These are phyloP conservation scores for Ptychobarbus kaznakovi DNA, from an alignment of 2,797 vertebrate genomes.

Conservation along the genomic window DNA sequence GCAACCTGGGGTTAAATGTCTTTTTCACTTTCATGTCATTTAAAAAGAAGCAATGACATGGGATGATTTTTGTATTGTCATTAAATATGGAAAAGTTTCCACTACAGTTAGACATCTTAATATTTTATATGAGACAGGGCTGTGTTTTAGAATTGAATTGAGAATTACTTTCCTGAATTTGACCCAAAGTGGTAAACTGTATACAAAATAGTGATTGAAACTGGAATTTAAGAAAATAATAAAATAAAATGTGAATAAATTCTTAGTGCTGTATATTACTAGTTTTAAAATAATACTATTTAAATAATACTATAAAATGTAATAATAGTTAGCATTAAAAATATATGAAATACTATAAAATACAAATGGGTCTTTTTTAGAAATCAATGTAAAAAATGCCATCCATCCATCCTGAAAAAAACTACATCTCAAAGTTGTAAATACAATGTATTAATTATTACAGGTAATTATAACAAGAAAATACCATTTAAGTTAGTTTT, in stretches of 20 bases:
- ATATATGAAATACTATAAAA: too few relatives aligned
- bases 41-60: not conserved
- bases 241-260: not conserved
- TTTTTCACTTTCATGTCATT: not conserved
- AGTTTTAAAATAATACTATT: not conserved
- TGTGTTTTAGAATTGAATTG: not conserved
- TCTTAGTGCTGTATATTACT: not conserved
- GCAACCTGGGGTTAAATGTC: not conserved
- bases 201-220: not conserved
- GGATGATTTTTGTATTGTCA: not conserved
- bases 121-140: not conserved
- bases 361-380: too few relatives aligned
- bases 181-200: not conserved
- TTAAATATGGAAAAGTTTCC: not conserved
- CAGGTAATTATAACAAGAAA: too few relatives aligned
- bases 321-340: too few relatives aligned
- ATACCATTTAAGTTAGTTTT: too few relatives aligned
- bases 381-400: too few relatives aligned
- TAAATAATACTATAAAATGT: not conserved
- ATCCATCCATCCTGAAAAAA: too few relatives aligned
- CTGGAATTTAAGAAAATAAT: not conserved
- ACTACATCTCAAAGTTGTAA: too few relatives aligned
- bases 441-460: too few relatives aligned
- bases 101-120: not conserved
- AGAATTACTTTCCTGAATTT: not conserved